Conservation (phyloP, 2,113 vertebrate genomes). For the Echinops telfairi region DNA sequence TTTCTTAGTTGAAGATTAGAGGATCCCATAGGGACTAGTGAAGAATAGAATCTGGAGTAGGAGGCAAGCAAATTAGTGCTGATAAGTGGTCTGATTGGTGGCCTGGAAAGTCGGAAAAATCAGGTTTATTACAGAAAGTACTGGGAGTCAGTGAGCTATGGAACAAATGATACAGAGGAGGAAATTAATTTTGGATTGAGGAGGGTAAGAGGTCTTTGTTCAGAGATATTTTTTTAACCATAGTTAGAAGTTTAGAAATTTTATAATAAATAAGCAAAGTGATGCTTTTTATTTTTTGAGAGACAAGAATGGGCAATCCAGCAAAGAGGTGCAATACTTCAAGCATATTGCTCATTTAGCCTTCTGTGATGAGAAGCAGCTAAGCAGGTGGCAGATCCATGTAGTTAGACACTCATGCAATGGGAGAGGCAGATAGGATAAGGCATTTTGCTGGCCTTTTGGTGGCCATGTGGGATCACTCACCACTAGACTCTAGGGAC, state of each 20-base stretch:
- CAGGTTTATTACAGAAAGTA: slow-evolving; percentile 64
- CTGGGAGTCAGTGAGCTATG: slow-evolving; percentile 35
- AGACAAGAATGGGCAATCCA: not conserved
- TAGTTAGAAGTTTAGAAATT: slow-evolving; percentile 60
- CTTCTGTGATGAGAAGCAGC: not conserved
- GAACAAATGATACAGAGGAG: slow-evolving; percentile 53
- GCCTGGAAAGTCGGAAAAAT: slow-evolving; percentile 75
- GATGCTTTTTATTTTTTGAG: not conserved
- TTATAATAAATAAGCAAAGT: slow-evolving; percentile 2
- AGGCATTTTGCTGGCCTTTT: not conserved
- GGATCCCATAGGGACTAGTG: slow-evolving; percentile 57
- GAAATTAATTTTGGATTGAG: slow-evolving; percentile 41
- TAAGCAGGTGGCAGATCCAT: not conserved
- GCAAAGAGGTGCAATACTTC: not conserved
- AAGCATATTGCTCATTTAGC: not conserved
- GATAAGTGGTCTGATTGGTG: slow-evolving; percentile 68
- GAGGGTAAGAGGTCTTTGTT: slow-evolving; percentile 39
- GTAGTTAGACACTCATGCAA: not conserved
- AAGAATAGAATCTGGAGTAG: slow-evolving; percentile 68
- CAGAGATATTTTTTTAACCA: slow-evolving; percentile 41
- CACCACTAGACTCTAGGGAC: not conserved
- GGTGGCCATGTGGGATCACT: not conserved
- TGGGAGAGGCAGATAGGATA: not conserved
- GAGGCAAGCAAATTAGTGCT: slow-evolving; percentile 73
- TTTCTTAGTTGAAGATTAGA: slow-evolving; percentile 63